Conservation (phyloP, 2,888 invertebrate species). For the Drosophila tripunctata region DNA sequence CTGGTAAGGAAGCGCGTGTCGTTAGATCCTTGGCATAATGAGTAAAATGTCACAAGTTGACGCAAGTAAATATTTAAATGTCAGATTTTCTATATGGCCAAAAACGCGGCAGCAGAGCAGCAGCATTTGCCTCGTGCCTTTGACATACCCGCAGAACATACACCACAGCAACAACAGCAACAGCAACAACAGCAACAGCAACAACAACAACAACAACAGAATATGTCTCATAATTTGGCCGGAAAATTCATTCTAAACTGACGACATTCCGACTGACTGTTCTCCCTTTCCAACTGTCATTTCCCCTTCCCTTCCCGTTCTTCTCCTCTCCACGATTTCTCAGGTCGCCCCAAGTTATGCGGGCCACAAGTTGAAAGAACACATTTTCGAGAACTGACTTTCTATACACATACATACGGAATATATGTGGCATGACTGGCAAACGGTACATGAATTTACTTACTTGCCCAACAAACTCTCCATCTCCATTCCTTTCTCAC, state of each 20-base stretch:
- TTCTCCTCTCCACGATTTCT: background rate
- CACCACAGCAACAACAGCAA: slow-evolving; percentile 24
- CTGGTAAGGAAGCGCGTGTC: slow-evolving; percentile 44
- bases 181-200: slow-evolving; percentile 13
- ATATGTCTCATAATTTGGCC: slow-evolving; percentile 74
- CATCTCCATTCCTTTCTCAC: background rate
- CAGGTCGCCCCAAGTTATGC: slow-evolving; percentile 45
- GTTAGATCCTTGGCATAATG: slow-evolving; percentile 55
- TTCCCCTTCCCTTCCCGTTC: background rate
- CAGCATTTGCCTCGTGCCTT: background rate
- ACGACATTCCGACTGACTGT: slow-evolving; percentile 36
- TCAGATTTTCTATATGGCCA: slow-evolving; percentile 76
- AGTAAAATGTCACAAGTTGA: slow-evolving; percentile 82
- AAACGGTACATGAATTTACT: slow-evolving; percentile 27
- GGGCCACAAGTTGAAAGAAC: slow-evolving; percentile 62
- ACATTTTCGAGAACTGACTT: slow-evolving; percentile 45
- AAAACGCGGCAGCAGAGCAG: slow-evolving; percentile 5
- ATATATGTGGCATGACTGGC: slow-evolving; percentile 11
- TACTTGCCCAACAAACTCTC: background rate
- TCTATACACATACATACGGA: slow-evolving; percentile 2
- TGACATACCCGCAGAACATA: slow-evolving; percentile 4
- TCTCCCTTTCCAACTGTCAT: background rate
- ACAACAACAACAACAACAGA: slow-evolving; percentile 41
- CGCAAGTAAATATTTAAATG: slow-evolving; percentile 83
- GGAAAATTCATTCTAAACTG: slow-evolving; percentile 44